Base-by-base conservation (phyloP, 2,113 vertebrate genomes). In the Tetrao urogallus region DNA sequence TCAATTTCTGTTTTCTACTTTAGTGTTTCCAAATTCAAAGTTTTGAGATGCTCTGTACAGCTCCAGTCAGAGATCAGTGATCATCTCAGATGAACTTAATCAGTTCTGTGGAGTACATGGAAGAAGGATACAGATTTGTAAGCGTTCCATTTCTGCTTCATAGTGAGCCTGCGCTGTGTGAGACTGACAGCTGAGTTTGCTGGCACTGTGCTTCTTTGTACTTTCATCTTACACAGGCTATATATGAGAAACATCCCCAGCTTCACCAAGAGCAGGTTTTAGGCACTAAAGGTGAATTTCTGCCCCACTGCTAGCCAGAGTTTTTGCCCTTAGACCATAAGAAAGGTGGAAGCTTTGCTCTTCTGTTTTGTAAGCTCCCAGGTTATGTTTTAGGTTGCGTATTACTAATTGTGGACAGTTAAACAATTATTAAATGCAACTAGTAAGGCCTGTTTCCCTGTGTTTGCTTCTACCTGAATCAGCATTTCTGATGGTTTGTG, bases 401-500 rank as follows among this genome's bases (percentile, higher is more conserved):
- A 22, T 50, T 85, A 17, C 32, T 63, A 22, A 27, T 24, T 5
- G 13, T 0, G 2, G 50, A 32, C 67, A 79, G n/a, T 40, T n/a
- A 58, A 84, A n/a, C 27, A 71, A 2, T 54, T 61, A 8, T 11
- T 20, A 13, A 30, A 34, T 20, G 34, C 36, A 77, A 40, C 54
- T 40, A 54, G 45, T 48, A 82, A 82, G 28, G 32, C 17, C 20
- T 4, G 1, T 88, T 83, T 82, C 36, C 40, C 11, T 16, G 5
- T 38, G 18, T 54, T 30, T 65, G 56, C 40, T 66, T 58, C 63
- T 13, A 8, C 47, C 10, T 10, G 14, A 40, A 42, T n/a, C 40
- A 36, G 7, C 0, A 0, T 8, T 13, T 8, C 43, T 58, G 42
- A 4, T 45, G n/a, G 28, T 8, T 34, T 85, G 45, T 47, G 3